These are phyloP conservation scores for Eunapius fragilis DNA, from an alignment of 37 sponge, comb jelly and placozoan species.

Conservation along the genomic window DNA sequence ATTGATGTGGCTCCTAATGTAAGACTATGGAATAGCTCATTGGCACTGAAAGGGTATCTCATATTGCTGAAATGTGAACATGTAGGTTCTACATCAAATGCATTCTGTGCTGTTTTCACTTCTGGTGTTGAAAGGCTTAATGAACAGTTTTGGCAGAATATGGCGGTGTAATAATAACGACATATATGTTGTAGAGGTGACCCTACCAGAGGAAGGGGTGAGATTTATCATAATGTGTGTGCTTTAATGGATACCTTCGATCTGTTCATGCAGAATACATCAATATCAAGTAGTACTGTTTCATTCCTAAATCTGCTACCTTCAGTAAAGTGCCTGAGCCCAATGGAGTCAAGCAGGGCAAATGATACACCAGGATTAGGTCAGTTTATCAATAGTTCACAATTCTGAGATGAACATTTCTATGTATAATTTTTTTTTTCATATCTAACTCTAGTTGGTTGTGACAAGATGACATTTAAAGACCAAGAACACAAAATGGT, in stretches of 20 bases:
- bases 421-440: neutral
- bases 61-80: neutral
- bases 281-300: constrained; percentile 8
- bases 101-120: constrained; percentile 56
- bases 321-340: constrained; percentile 34
- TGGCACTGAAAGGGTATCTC: neutral
- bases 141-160: constrained; percentile 52
- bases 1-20: constrained; percentile 73
- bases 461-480: neutral
- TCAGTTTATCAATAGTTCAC: neutral
- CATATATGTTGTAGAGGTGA: constrained; percentile 65
- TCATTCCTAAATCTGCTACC: constrained; percentile 44
- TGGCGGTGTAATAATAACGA: constrained; percentile 59
- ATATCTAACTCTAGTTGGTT: neutral
- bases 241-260: neutral
- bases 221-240: neutral
- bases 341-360: neutral
- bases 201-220: constrained; percentile 32
- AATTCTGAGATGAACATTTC: neutral
- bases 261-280: too few relatives aligned
- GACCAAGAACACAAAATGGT: neutral
- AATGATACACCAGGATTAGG: neutral
- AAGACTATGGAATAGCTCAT: neutral
- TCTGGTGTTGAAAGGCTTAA: constrained; percentile 45
- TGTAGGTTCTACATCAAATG: constrained; percentile 35